Base-by-base conservation (phyloP, 2,797 vertebrate genomes). In the Mormyrops attenuatus region DNA sequence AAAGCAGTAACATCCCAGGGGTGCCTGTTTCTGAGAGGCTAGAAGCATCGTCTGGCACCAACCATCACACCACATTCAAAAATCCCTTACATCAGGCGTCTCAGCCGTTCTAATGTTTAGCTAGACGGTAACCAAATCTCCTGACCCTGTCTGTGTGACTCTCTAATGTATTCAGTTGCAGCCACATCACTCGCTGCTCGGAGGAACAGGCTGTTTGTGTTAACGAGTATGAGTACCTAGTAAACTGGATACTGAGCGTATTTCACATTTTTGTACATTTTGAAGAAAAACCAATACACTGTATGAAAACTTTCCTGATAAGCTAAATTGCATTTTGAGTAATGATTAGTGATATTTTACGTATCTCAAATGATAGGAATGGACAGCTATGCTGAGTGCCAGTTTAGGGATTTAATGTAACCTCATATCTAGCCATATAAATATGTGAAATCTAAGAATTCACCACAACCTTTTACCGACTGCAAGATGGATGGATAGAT, bases 401-500 rank as follows among this genome's bases (percentile, higher is more conserved):
- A 44, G 47, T 5, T 50, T 38, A 86, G 47, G 49, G 47, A 55
- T 86, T 86, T 50, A 26, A 86, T 26, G 85, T 55, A 86, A 55
- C 85, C 85, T 55, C 44, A 86, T 26, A 53, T 50, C 85, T 11
- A 50, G 47, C 38, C 73, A n/a, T 41, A 80, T 80, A 80, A 44
- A 80, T 44, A 80, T 44, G 73, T 44, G 73, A 80, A 44, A 41
- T 80, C 73, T 80, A 80, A 80, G 73, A 80, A 80, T 17, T 80
- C 38, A 80, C 73, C 41, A 44, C 73, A 80, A 80, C 34, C 38
- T n/a, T 80, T 6, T 80, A 80, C 73, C 6, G 2, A n/a, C 34
- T 80, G 73, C 17, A 80, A 44, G 73, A 80, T 80, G 20, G 73
- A 80, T 80, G 73, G 73, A 80, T 38, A 73, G 66, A 73, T 73